Evolutionary conservation across 2,888 invertebrate genomes (phyloP).

Genomic region (Pyrgus malvae): DNA sequence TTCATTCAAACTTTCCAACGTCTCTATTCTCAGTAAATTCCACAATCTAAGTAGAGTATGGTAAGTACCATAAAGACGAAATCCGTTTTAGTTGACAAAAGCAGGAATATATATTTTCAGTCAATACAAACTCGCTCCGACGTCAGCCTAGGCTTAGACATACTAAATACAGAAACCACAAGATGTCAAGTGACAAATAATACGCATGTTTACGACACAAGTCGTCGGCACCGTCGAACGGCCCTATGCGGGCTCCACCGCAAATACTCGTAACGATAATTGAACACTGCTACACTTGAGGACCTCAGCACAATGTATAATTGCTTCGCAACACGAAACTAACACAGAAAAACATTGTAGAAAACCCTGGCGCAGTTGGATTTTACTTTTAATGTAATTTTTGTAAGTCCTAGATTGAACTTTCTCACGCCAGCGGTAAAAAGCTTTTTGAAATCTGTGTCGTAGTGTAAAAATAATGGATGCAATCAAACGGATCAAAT

Average conservation of each 20-base stretch:
- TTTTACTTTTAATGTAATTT: neutral
- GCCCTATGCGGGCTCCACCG: slow-evolving; percentile 10
- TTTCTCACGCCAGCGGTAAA: neutral
- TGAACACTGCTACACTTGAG: slow-evolving; percentile 5
- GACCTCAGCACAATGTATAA: slow-evolving; percentile 16
- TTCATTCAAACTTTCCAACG: too few relatives aligned
- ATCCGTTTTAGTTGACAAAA: too few relatives aligned
- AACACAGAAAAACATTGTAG: neutral
- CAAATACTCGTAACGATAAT: slow-evolving; percentile 27
- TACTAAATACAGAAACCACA: slow-evolving; percentile 1
- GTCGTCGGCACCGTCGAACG: slow-evolving; percentile 1
- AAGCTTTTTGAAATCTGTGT: neutral
- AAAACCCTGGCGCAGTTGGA: neutral
- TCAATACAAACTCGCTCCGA: too few relatives aligned
- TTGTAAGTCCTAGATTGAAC: neutral
- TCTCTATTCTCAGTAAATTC: too few relatives aligned
- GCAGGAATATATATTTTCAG: too few relatives aligned
- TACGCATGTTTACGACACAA: slow-evolving; percentile 10
- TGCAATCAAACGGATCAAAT: too few relatives aligned
- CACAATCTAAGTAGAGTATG: too few relatives aligned
- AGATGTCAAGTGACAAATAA: slow-evolving; percentile 15
- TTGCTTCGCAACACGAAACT: slow-evolving; percentile 20
- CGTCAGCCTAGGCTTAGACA: neutral
- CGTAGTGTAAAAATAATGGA: too few relatives aligned
- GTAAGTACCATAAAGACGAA: too few relatives aligned